Conservation (phyloP, 2,113 vertebrate species). For the Cyprinodon tularosa region DNA sequence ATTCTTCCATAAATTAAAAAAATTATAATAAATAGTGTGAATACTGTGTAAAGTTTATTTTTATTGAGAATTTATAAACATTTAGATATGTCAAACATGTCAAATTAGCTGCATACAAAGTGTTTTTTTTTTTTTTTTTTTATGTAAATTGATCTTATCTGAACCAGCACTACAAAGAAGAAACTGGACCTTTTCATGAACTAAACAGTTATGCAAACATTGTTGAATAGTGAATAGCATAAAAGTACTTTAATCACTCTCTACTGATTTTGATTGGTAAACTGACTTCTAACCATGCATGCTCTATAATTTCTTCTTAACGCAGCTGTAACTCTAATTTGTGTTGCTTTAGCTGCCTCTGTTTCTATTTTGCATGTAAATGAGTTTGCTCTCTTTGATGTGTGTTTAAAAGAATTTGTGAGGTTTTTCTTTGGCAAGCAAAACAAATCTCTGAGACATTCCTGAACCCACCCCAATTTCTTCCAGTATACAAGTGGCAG, state of each 20-base stretch:
- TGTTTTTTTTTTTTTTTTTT: too few species aligned
- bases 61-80: too few species aligned
- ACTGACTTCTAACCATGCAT: not conserved
- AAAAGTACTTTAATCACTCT: constrained; percentile 15
- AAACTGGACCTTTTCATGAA: not conserved
- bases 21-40: too few species aligned
- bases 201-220: not conserved
- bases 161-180: not conserved
- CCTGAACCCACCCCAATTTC: not conserved
- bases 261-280: constrained; percentile 10
- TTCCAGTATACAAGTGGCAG: constrained; percentile 45
- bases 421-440: constrained; percentile 20
- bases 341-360: not conserved
- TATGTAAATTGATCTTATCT: too few species aligned
- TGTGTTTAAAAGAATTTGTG: constrained; percentile 15
- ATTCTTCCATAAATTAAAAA: too few species aligned
- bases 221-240: not conserved
- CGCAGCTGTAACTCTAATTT: not conserved
- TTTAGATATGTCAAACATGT: too few species aligned
- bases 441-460: constrained; percentile 30
- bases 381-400: constrained; percentile 12
- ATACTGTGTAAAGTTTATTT: too few species aligned
- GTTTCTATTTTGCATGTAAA: constrained; percentile 14
- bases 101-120: too few species aligned
- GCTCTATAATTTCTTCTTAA: not conserved